Conservation (phyloP, 2,797 vertebrate species). For the Chaetodon trifasciatus region DNA sequence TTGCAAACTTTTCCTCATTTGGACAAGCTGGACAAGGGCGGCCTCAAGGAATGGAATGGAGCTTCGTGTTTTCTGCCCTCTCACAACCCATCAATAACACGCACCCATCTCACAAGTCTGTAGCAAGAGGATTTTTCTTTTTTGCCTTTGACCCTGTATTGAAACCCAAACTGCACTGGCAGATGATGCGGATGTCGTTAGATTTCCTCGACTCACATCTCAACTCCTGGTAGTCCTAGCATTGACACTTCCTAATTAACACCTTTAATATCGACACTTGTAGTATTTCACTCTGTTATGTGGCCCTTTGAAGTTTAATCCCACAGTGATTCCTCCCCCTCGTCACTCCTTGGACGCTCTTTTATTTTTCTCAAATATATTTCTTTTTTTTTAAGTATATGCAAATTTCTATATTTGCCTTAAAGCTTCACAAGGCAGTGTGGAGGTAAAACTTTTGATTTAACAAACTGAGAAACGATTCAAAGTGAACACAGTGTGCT, state of each 20-base stretch:
- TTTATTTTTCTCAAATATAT: constrained; percentile 24
- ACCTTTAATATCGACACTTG: constrained; percentile 52
- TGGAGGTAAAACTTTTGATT: neutral
- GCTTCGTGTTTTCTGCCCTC: constrained; percentile 30
- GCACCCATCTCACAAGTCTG: constrained; percentile 33
- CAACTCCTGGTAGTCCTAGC: constrained; percentile 45
- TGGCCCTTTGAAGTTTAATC: constrained; percentile 57
- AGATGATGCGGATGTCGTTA: constrained; percentile 25
- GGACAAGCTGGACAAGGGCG: neutral
- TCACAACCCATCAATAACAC: constrained; percentile 26
- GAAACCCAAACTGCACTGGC: constrained; percentile 19
- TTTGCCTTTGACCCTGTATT: constrained; percentile 26
- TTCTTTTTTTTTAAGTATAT: constrained; percentile 15
- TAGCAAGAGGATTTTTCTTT: constrained; percentile 1
- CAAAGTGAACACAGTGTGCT: neutral
- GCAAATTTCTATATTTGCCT: constrained; percentile 7
- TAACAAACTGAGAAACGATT: neutral
- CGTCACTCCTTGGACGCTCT: constrained; percentile 57
- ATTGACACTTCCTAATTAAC: constrained; percentile 54
- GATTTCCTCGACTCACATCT: constrained; percentile 43
- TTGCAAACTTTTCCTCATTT: neutral
- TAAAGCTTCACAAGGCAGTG: constrained; percentile 48
- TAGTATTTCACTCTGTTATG: constrained; percentile 45
- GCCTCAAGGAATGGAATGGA: constrained; percentile 48
- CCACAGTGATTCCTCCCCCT: constrained; percentile 63